These are phyloP conservation scores for Sebastes nivosus DNA, from an alignment of 2,797 vertebrate genomes.

Conservation along the genomic window DNA sequence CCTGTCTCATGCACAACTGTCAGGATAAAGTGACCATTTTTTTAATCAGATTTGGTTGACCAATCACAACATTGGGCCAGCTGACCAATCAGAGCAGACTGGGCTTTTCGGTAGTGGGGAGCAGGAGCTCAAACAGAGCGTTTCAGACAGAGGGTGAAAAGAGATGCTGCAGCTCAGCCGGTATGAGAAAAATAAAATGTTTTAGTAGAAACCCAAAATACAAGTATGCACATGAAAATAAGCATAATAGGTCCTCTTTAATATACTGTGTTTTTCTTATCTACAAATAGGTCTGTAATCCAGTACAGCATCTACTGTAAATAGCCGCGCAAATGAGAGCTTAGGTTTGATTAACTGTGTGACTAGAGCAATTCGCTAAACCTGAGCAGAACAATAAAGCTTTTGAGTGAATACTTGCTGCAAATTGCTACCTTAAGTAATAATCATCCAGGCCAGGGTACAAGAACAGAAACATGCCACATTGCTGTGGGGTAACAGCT, in stretches of 20 bases:
- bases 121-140: too few relatives aligned
- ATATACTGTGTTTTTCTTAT: slow-evolving; percentile 17
- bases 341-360: slow-evolving; percentile 30
- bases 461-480: slow-evolving; percentile 32
- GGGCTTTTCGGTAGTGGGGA: too few relatives aligned
- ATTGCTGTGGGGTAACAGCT: slow-evolving; percentile 21
- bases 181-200: too few relatives aligned
- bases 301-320: slow-evolving; percentile 25
- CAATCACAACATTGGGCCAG: too few relatives aligned
- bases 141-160: too few relatives aligned
- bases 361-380: slow-evolving; percentile 10
- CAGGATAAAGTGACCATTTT: too few relatives aligned
- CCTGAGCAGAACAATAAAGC: slow-evolving; percentile 32
- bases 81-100: too few relatives aligned
- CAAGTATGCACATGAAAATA: too few relatives aligned
- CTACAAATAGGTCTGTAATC: slow-evolving; percentile 20
- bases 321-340: slow-evolving; percentile 22
- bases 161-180: too few relatives aligned
- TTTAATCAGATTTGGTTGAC: too few relatives aligned
- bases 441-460: slow-evolving; percentile 32
- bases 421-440: slow-evolving; percentile 44
- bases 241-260: background rate
- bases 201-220: too few relatives aligned
- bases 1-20: too few relatives aligned
- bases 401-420: slow-evolving; percentile 30